These are phyloP conservation scores for Cremastobaeus sp. DNA, from an alignment of 2,888 invertebrate species.

Conservation along the genomic window DNA sequence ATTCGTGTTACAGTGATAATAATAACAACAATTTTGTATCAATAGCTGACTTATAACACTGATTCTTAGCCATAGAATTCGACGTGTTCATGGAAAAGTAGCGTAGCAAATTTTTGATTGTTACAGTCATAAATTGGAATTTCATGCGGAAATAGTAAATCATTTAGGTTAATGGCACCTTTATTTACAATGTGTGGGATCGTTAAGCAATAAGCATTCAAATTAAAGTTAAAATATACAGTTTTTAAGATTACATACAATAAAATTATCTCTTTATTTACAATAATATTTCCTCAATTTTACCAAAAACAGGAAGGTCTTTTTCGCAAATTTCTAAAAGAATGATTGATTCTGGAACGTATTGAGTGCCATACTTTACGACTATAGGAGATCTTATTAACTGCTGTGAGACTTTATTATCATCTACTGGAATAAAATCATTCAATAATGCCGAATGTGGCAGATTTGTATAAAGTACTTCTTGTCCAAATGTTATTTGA, in stretches of 20 bases:
- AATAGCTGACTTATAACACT: too few relatives aligned
- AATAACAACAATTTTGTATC: too few relatives aligned
- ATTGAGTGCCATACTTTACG: neutral
- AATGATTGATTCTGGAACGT: neutral
- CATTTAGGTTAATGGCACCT: too few relatives aligned
- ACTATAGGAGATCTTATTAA: too few relatives aligned
- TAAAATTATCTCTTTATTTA: neutral
- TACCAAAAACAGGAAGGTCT: constrained; percentile 5
- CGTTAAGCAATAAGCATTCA: neutral
- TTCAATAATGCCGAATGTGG: constrained; percentile 32
- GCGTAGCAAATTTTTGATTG: too few relatives aligned
- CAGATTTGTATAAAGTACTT: constrained; percentile 20
- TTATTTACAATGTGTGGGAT: too few relatives aligned
- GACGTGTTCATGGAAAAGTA: too few relatives aligned
- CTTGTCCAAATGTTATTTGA: constrained; percentile 10
- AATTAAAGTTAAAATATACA: neutral
- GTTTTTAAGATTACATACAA: neutral
- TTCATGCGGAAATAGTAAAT: too few relatives aligned
- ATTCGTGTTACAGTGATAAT: too few relatives aligned
- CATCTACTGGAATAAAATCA: constrained; percentile 16
- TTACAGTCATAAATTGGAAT: too few relatives aligned
- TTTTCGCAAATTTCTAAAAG: too few relatives aligned
- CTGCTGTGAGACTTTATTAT: constrained; percentile 10
- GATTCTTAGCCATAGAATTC: too few relatives aligned
- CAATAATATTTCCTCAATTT: neutral